Evolutionary conservation across 1,140 invertebrate genomes (phyloP).

Genomic region (Zaprionus camerounensis): DNA sequence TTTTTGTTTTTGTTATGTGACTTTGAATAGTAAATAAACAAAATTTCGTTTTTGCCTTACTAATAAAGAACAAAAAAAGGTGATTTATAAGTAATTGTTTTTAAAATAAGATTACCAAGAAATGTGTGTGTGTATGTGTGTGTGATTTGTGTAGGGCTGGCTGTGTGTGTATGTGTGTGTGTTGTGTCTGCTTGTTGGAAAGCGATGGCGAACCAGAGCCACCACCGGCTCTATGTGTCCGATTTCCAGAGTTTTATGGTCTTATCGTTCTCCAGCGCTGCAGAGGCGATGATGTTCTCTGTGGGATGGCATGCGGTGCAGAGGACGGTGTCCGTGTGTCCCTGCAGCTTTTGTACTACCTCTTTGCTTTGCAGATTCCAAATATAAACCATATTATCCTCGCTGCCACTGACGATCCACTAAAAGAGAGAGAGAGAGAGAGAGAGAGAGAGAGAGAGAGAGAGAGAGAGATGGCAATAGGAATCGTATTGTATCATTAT

Average conservation of each 20-base stretch:
- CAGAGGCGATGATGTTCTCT: constrained; percentile 99
- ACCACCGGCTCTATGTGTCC: constrained; percentile 91
- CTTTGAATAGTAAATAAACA: constrained; percentile 6
- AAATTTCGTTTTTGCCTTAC: constrained; percentile 22
- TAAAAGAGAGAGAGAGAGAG: constrained; percentile 23
- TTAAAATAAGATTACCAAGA: constrained; percentile 48
- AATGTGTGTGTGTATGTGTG: constrained; percentile 23
- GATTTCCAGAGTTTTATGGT: constrained; percentile 99
- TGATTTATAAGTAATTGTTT: constrained; percentile 34
- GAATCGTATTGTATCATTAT: neutral
- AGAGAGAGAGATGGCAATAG: constrained; percentile 5
- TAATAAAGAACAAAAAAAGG: constrained; percentile 15
- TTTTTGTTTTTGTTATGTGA: neutral
- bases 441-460: neutral
- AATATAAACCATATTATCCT: constrained; percentile 99
- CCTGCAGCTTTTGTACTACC: constrained; percentile 98
- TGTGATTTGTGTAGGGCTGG: constrained; percentile 21
- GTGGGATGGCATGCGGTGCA: constrained; percentile 99
- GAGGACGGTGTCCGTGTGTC: constrained; percentile 98
- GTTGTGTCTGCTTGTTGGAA: constrained; percentile 2
- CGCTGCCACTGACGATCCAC: constrained; percentile 99
- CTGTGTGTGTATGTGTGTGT: constrained; percentile 14
- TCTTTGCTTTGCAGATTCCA: constrained; percentile 99
- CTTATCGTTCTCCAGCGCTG: constrained; percentile 99
- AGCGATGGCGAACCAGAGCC: neutral